phyloP scores from a whole-genome alignment of 2,888 invertebrate species.

The Meteorus colon region DNA sequence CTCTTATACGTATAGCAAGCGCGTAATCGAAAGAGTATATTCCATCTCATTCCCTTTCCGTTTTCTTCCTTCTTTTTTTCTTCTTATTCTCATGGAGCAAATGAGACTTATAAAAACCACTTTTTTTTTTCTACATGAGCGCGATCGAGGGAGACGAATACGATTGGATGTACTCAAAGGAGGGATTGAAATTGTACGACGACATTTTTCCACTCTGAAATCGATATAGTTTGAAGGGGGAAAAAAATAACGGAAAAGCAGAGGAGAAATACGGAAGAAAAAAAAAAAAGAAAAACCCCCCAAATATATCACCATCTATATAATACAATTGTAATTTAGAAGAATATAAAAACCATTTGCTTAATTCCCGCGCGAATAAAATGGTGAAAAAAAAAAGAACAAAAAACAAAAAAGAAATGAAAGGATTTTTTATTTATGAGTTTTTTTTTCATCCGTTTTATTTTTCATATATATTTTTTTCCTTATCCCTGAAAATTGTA shows the following conservation, averaged over 20 bases:
- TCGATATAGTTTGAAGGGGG: conserved; percentile 21
- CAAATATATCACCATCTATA: background rate
- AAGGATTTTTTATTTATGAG: background rate
- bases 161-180: conserved; percentile 16
- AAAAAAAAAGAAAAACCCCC: background rate
- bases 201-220: conserved; percentile 20
- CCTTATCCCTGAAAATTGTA: background rate
- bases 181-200: conserved; percentile 31
- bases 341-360: background rate
- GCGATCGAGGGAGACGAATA: conserved; percentile 24
- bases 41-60: conserved; percentile 2
- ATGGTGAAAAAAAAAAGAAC: background rate
- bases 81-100: conserved; percentile 19
- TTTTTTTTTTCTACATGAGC: conserved; percentile 17
- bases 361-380: background rate
- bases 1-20: background rate
- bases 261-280: background rate
- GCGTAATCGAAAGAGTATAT: background rate
- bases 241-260: background rate
- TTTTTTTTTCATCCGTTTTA: background rate
- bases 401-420: background rate
- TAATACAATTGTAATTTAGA: background rate
- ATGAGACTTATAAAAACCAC: conserved; percentile 36
- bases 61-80: conserved; percentile 19
- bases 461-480: background rate